These are phyloP conservation scores for Clarias macrocephalus DNA, from an alignment of 2,113 vertebrate species.

Conservation along the genomic window DNA sequence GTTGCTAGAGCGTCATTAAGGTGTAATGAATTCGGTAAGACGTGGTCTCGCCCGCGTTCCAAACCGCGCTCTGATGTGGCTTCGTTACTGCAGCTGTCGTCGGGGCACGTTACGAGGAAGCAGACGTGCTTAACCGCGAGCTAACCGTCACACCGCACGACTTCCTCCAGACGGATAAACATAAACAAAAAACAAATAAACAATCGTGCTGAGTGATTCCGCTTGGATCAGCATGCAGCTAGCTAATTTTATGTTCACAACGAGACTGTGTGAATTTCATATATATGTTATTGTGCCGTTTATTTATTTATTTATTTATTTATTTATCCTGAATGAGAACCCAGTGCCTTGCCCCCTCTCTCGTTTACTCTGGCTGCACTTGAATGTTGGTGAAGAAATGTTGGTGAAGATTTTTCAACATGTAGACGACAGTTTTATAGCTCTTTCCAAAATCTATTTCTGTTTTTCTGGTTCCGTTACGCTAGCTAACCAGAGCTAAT, in stretches of 20 bases:
- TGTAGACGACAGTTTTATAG: too few relatives aligned
- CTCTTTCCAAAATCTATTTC: too few relatives aligned
- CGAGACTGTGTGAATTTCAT: neutral
- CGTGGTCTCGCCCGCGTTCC: neutral
- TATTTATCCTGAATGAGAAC: neutral
- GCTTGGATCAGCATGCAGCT: neutral
- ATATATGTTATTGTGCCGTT: neutral
- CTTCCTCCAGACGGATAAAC: neutral
- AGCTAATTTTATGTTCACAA: neutral
- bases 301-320: neutral
- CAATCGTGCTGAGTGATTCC: neutral
- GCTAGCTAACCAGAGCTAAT: neutral
- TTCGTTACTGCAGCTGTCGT: neutral
- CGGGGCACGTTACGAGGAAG: neutral
- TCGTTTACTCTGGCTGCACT: neutral
- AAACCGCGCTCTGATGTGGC: neutral
- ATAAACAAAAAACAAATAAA: neutral
- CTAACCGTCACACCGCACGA: neutral
- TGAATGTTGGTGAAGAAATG: too few relatives aligned
- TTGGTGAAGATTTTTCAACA: neutral
- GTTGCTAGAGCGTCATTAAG: neutral
- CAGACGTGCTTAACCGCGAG: neutral
- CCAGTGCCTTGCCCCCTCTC: neutral
- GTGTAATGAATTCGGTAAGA: neutral
- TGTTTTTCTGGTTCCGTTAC: too few relatives aligned